Percentiles rank a stretch among this genome's conserved stretches.
Conservation (phyloP, 2,113 vertebrate species). For the Cairina moschata region DNA sequence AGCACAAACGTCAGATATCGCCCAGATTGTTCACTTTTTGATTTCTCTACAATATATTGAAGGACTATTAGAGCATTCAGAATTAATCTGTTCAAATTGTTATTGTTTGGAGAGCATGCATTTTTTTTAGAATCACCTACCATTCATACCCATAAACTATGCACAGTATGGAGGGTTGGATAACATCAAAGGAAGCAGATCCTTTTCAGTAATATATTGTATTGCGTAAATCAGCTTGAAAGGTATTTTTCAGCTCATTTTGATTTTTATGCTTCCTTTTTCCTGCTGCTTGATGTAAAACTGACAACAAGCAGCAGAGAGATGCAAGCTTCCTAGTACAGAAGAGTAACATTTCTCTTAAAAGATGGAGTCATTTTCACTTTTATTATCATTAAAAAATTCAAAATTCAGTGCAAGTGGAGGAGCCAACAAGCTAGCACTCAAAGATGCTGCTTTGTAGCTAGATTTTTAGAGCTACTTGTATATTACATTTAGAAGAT, state of each 20-base stretch:
- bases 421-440: background rate
- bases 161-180: slow-evolving; percentile 1
- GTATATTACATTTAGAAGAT: background rate
- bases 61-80: background rate
- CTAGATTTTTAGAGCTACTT: background rate
- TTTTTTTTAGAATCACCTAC: slow-evolving; percentile 24
- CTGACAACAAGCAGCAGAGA: slow-evolving; percentile 43
- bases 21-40: background rate
- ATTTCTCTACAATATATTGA: background rate
- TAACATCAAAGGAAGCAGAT: slow-evolving; percentile 44
- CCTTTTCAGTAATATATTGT: slow-evolving; percentile 22
- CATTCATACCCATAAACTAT: background rate
- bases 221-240: slow-evolving; percentile 59
- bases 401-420: background rate
- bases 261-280: slow-evolving; percentile 66
- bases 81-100: slow-evolving; percentile 39
- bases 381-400: slow-evolving; percentile 57
- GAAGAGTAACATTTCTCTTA: slow-evolving; percentile 52
- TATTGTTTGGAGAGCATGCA: slow-evolving; percentile 1
- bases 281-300: slow-evolving; percentile 64
- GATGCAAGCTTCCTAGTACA: slow-evolving; percentile 16
- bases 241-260: slow-evolving; percentile 60
- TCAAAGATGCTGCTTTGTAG: background rate
- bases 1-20: background rate
- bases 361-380: slow-evolving; percentile 61